Conservation (phyloP, 37 sponge, comb jelly and placozoan genomes). For the Petrosia ficiformis region DNA sequence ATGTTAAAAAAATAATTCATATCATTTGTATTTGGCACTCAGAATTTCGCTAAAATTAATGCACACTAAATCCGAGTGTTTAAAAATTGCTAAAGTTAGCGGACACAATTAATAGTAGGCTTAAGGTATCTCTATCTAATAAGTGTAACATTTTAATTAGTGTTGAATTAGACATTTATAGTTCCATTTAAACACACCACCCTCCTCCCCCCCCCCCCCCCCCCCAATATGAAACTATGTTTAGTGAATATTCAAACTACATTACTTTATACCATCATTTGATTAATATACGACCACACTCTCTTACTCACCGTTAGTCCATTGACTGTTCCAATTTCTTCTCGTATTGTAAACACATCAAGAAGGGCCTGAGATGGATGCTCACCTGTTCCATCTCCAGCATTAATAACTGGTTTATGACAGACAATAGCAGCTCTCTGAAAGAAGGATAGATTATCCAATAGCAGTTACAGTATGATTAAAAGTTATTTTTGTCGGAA, state of each 20-base stretch:
- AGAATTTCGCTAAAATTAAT: too few relatives aligned
- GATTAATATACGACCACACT: neutral
- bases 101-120: too few relatives aligned
- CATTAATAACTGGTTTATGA: conserved; percentile 90
- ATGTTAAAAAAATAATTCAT: too few relatives aligned
- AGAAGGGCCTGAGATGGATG: conserved; percentile 99
- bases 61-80: too few relatives aligned
- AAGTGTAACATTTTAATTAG: too few relatives aligned
- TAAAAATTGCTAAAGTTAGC: too few relatives aligned
- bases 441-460: conserved; percentile 1
- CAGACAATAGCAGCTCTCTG: conserved; percentile 49
- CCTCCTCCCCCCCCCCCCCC: too few relatives aligned
- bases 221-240: neutral
- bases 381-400: conserved; percentile 95
- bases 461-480: neutral
- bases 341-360: conserved; percentile 97
- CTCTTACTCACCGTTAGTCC: conserved; percentile 82
- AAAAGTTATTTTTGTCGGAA: too few relatives aligned
- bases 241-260: neutral
- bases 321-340: conserved; percentile 99
- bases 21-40: too few relatives aligned
- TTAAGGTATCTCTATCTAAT: too few relatives aligned
- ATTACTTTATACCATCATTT: neutral
- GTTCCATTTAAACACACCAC: too few relatives aligned
- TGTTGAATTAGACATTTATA: too few relatives aligned